Evolutionary conservation across 2,797 vertebrate genomes (phyloP).

Genomic region (Falco peregrinus): DNA sequence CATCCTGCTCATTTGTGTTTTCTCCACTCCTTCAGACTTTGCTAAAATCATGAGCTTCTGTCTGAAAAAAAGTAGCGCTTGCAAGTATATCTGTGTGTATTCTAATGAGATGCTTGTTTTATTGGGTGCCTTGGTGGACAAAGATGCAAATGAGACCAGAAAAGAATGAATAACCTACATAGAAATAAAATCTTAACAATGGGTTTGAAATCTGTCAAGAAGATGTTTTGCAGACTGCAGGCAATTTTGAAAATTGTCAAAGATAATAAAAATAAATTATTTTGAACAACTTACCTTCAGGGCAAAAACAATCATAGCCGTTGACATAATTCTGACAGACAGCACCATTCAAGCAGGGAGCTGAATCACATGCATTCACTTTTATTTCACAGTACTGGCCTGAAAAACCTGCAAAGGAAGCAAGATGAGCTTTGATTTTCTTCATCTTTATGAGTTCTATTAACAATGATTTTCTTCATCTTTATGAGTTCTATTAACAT

Average conservation of each 20-base stretch:
- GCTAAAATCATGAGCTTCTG: neutral
- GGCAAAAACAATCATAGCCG: constrained; percentile 79
- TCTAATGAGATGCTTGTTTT: neutral
- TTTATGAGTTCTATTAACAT: neutral
- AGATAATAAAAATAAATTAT: constrained; percentile 63
- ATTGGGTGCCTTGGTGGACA: neutral
- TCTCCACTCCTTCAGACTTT: neutral
- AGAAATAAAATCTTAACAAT: neutral
- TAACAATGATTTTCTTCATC: neutral
- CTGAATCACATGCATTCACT: constrained; percentile 37
- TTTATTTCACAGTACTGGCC: constrained; percentile 53
- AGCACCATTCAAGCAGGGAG: constrained; percentile 54
- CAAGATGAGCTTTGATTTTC: neutral
- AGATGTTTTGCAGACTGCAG: constrained; percentile 11
- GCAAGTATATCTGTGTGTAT: neutral
- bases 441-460: neutral
- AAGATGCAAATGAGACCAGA: constrained; percentile 10
- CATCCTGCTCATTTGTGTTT: neutral
- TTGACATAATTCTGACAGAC: constrained; percentile 67
- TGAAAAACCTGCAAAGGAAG: constrained; percentile 74
- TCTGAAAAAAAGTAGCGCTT: neutral
- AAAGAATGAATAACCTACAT: neutral
- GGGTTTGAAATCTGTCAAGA: constrained; percentile 14
- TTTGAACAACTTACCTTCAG: constrained; percentile 74
- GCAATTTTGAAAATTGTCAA: constrained; percentile 37